Evolutionary conservation across 2,113 vertebrate genomes (phyloP).

Genomic region (Upupa epops): DNA sequence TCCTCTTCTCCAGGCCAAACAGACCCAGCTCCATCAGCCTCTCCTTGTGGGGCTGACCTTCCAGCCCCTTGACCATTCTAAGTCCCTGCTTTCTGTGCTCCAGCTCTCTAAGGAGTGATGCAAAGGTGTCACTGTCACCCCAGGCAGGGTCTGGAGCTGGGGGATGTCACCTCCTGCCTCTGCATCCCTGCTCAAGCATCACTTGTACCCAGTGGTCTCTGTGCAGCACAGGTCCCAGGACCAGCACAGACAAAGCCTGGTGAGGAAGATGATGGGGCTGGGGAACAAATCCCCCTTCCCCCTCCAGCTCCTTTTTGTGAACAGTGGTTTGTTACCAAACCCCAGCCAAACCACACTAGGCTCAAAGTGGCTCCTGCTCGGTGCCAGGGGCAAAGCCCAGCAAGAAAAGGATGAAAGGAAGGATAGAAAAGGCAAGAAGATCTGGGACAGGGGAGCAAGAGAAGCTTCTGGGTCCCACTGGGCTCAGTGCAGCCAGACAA

Average conservation of each 20-base stretch:
- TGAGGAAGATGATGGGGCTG: rapidly evolving
- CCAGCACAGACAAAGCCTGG: neutral
- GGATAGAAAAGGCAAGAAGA: neutral
- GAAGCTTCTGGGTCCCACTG: neutral
- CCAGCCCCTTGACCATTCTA: too few relatives aligned
- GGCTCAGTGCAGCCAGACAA: neutral
- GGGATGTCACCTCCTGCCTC: neutral
- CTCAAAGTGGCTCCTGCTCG: neutral
- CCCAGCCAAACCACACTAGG: neutral
- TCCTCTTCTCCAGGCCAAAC: too few relatives aligned
- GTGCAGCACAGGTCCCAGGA: rapidly evolving
- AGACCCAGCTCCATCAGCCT: too few relatives aligned
- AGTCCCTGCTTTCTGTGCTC: rapidly evolving
- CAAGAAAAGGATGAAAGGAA: neutral
- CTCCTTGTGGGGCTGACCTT: too few relatives aligned
- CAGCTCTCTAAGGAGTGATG: neutral
- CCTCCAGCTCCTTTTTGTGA: neutral
- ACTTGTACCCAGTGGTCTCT: neutral
- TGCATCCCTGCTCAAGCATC: neutral
- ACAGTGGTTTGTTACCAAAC: neutral
- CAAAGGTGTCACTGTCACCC: neutral
- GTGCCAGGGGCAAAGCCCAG: neutral
- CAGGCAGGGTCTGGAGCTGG: neutral
- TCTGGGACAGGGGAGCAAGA: rapidly evolving
- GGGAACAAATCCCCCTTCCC: neutral